phyloP scores from a whole-genome alignment of 1,140 invertebrate genomes.

The Pseudomyrmex concolor region DNA sequence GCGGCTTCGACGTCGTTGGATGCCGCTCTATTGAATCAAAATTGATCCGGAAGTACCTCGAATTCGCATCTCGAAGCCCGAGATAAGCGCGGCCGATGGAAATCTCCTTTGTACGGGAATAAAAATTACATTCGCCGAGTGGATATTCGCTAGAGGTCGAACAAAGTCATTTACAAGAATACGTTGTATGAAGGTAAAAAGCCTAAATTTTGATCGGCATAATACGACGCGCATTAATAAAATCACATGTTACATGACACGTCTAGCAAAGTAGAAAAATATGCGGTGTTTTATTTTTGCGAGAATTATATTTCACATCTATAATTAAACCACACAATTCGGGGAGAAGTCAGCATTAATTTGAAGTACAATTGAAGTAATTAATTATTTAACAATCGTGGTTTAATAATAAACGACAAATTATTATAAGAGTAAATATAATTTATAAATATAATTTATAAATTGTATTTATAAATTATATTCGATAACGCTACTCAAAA shows the following conservation, averaged over 20 bases:
- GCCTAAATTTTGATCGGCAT: slow-evolving; percentile 18
- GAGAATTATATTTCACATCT: slow-evolving; percentile 6
- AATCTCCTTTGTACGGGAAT: slow-evolving; percentile 7
- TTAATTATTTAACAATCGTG: slow-evolving; percentile 33
- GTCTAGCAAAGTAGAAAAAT: too few species aligned
- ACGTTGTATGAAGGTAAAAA: not conserved
- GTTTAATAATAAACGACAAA: slow-evolving; percentile 23
- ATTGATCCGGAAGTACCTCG: slow-evolving; percentile 29
- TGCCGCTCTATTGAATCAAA: slow-evolving; percentile 44
- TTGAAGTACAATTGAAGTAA: slow-evolving; percentile 23
- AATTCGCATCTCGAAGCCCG: slow-evolving; percentile 25
- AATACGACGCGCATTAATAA: not conserved
- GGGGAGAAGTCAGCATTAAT: slow-evolving; percentile 4
- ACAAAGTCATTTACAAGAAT: slow-evolving; percentile 30
- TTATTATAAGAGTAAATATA: slow-evolving; percentile 30
- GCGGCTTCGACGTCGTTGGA: slow-evolving; percentile 14
- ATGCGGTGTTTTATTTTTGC: too few species aligned
- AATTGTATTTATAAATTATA: too few species aligned
- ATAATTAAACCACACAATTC: not conserved
- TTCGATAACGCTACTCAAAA: too few species aligned
- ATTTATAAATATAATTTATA: too few species aligned
- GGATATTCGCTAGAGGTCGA: slow-evolving; percentile 16
- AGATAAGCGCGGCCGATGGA: not conserved
- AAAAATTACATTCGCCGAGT: slow-evolving; percentile 32
- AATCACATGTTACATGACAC: too few species aligned